Base-by-base conservation (phyloP, 2,888 invertebrate genomes). In the Lithophane ornitopus region DNA sequence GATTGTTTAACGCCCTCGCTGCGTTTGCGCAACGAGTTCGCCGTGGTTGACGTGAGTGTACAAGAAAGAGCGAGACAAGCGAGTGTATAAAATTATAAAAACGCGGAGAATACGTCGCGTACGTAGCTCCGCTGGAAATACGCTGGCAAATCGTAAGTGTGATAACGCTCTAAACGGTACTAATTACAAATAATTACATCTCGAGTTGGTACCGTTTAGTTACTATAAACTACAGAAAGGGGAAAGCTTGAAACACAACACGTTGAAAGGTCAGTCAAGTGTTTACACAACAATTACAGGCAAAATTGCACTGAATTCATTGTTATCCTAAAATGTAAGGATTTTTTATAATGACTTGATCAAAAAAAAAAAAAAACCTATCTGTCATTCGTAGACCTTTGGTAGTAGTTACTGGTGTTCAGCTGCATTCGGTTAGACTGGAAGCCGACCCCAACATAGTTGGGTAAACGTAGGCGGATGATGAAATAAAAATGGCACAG, bases 211-310 rank as follows among this genome's bases (percentile, higher is more conserved):
- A 61, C 22, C 28, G 14, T 80, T 19, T 22, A 26, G 16, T 70
- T 26, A 71, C 34, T 34, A 34, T 54, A 9, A 14, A 61, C 22
- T 78, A 52, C 26, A 59, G 9, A 44, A 41, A n/a, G n/a, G 11
- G 19, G n/a, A 26, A 80, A 59, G 61, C 63, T 46, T 65, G 11
- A 19, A 52, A 49, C 26, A 49, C 4, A 80, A 73, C 7, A 73
- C 52, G n/a, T 14, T 34, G 16, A 26, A 70, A 61, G 54, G 8
- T 78, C 81, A 80, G 75, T 80, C 75, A 11, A 39, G 14, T 62
- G 28, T 22, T 80, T 59, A 19, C 44, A 78, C 61, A 22, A 61
- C n/a, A 54, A 26, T 65, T 59, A 11, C 54, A 46, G 28, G 46
- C 26, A 26, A 54, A 26, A 34, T 49, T 54, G 3, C n/a, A 49